Percentiles rank a stretch among this genome's conserved stretches.
Conservation (phyloP, 2,113 vertebrate species). For the Oryzias curvinotus region DNA sequence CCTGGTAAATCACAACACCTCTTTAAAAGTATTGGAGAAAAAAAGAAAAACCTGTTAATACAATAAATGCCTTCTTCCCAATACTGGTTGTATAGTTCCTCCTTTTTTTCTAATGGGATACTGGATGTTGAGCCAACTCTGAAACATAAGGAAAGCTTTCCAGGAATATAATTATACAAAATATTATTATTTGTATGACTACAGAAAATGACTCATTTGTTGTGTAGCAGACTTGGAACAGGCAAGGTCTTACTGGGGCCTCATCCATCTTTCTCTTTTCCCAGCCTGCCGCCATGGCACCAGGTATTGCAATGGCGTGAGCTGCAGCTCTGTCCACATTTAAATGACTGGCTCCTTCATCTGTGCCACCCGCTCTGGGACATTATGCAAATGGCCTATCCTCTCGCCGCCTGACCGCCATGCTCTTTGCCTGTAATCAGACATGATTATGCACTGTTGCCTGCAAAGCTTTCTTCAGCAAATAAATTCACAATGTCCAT, state of each 20-base stretch:
- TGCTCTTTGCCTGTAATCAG: slow-evolving; percentile 56
- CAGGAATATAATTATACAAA: slow-evolving; percentile 25
- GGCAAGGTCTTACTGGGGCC: slow-evolving; percentile 41
- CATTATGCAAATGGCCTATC: slow-evolving; percentile 69
- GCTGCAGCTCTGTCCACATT: slow-evolving; percentile 56
- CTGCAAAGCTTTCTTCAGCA: slow-evolving; percentile 51
- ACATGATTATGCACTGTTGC: slow-evolving; percentile 59
- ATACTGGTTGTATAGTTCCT: not conserved
- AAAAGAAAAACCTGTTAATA: not conserved
- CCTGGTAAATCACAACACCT: no score
- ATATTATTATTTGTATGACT: slow-evolving; percentile 50
- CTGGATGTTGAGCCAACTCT: slow-evolving; percentile 12
- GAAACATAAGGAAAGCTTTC: slow-evolving; percentile 6
- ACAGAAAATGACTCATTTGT: slow-evolving; percentile 54
- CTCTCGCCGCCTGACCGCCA: slow-evolving; percentile 40
- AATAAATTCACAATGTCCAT: slow-evolving; percentile 59
- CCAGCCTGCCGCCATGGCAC: slow-evolving; percentile 29
- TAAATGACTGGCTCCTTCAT: slow-evolving; percentile 63
- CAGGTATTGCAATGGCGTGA: slow-evolving; percentile 39
- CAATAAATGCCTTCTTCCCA: not conserved
- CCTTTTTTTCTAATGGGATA: not conserved
- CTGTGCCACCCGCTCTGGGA: slow-evolving; percentile 57
- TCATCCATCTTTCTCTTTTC: slow-evolving; percentile 51
- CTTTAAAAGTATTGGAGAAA: not conserved
- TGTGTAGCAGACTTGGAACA: slow-evolving; percentile 26